A percentile compares a stretch with the other conserved stretches of the same genome.
phyloP scores from a whole-genome alignment of 1,140 invertebrate genomes.

The Whitmania pigra region DNA sequence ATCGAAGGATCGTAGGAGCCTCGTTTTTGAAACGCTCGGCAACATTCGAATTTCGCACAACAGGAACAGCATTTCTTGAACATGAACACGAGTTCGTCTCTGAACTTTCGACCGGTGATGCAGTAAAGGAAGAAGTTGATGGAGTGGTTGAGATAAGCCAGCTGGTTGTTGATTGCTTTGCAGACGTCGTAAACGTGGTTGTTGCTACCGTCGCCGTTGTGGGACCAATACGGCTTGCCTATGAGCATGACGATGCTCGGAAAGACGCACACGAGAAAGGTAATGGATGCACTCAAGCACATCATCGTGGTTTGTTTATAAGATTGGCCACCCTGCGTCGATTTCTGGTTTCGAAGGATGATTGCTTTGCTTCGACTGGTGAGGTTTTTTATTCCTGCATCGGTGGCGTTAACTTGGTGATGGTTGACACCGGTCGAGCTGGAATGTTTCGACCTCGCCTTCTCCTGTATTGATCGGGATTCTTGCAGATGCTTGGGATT shows the following conservation, averaged over 20 bases:
- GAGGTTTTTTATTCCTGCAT: not conserved
- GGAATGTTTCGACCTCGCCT: not conserved
- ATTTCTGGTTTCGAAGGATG: too few species aligned
- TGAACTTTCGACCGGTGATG: slow-evolving; percentile 26
- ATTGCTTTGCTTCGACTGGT: not conserved
- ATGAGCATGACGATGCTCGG: slow-evolving; percentile 25
- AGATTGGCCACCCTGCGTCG: too few species aligned
- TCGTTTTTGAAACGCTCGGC: not conserved
- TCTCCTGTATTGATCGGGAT: too few species aligned
- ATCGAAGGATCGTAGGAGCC: not conserved
- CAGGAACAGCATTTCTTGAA: not conserved
- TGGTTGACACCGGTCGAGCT: not conserved
- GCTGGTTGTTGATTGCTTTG: slow-evolving; percentile 23
- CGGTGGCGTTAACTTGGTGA: not conserved
- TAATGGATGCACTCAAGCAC: slow-evolving; percentile 24
- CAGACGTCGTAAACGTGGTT: slow-evolving; percentile 19
- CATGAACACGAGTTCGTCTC: slow-evolving; percentile 24
- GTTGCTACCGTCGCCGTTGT: not conserved
- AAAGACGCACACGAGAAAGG: slow-evolving; percentile 24
- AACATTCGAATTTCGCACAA: not conserved
- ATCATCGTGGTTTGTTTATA: slow-evolving; percentile 21
- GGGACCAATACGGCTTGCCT: slow-evolving; percentile 23
- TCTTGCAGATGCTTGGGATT: too few species aligned
- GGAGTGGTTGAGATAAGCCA: slow-evolving; percentile 27
- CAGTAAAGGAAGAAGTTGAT: slow-evolving; percentile 30